These are phyloP conservation scores for Scopus umbretta DNA, from an alignment of 2,113 vertebrate species.

Conservation along the genomic window DNA sequence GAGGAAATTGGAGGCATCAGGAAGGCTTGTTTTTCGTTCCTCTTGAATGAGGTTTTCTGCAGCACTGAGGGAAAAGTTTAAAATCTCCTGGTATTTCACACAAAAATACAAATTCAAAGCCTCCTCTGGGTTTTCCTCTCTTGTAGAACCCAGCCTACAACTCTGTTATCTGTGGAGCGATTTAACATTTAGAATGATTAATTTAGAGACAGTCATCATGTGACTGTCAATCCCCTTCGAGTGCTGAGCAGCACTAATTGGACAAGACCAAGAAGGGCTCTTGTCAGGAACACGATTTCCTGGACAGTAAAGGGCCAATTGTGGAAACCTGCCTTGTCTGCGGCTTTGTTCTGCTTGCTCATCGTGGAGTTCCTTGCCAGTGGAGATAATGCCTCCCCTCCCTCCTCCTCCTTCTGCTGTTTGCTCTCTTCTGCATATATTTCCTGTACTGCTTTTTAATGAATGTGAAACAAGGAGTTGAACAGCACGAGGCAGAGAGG, in stretches of 20 bases:
- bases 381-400: not conserved
- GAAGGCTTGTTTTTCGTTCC: not conserved
- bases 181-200: not conserved
- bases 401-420: not conserved
- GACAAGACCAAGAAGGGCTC: not conserved
- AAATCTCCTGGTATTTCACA: not conserved
- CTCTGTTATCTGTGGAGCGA: not conserved
- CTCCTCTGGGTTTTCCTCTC: not conserved
- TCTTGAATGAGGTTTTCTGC: not conserved
- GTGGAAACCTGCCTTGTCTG: not conserved
- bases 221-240: not conserved
- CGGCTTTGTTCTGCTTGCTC: slow-evolving; percentile 8
- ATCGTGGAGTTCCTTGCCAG: not conserved
- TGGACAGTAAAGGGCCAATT: not conserved
- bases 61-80: not conserved
- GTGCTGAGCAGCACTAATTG: not conserved
- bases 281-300: not conserved
- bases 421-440: not conserved
- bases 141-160: not conserved
- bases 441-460: not conserved
- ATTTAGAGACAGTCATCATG: not conserved
- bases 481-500: not conserved
- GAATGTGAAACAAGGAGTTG: not conserved
- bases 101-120: not conserved
- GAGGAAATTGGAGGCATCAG: not conserved